Percentiles rank a stretch among this genome's conserved stretches.
phyloP scores from a whole-genome alignment of 1,140 invertebrate genomes.

The Sweltsa coloradensis region DNA sequence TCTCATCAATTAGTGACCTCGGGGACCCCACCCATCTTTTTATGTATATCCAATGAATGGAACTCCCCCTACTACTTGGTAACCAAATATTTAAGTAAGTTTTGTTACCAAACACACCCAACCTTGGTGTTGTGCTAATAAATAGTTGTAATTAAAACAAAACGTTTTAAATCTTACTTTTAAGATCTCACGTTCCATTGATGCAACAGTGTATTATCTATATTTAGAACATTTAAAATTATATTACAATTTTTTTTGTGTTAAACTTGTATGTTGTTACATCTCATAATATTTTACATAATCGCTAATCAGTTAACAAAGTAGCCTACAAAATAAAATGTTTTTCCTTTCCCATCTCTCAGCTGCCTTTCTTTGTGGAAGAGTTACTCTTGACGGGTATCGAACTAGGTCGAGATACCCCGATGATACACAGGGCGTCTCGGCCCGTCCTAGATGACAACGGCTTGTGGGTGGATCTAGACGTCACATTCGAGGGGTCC shows the following conservation, averaged over 20 bases:
- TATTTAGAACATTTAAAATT: not conserved
- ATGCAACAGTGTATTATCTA: not conserved
- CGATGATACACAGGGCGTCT: constrained; percentile 60
- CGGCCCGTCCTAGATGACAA: constrained; percentile 68
- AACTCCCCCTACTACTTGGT: no score
- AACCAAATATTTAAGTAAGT: no score
- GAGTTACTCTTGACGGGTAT: constrained; percentile 65
- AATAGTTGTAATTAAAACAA: no score
- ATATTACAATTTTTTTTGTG: not conserved
- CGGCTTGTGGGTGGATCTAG: constrained; percentile 87
- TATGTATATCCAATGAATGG: no score
- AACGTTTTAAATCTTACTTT: no score
- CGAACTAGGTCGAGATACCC: constrained; percentile 59
- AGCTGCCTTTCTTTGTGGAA: constrained; percentile 81
- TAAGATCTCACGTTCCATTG: no score
- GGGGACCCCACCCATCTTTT: no score
- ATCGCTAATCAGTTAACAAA: no score
- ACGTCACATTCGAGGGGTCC: constrained; percentile 79
- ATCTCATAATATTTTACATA: not conserved
- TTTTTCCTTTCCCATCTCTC: constrained; percentile 14
- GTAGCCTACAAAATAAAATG: no score
- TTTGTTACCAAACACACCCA: no score
- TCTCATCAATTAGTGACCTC: no score
- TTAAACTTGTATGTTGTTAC: not conserved
- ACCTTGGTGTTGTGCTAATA: no score